Base-by-base conservation (phyloP, 1,140 invertebrate species). In the Drosophila seguyi region DNA sequence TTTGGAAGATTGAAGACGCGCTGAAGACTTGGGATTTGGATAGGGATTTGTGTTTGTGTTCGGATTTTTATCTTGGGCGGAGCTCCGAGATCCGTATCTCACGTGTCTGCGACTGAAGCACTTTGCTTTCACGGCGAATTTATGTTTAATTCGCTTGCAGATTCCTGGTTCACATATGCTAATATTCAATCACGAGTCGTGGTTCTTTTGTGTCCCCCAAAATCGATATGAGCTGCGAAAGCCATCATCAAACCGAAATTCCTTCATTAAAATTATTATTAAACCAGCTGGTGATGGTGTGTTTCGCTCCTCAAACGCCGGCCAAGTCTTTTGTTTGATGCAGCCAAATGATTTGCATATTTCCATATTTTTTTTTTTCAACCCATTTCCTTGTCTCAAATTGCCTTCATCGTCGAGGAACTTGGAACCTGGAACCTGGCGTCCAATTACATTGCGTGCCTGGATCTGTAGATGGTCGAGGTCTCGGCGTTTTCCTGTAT, bases 301-400 rank as follows among this genome's bases (percentile, higher is more conserved):
- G 48, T 13, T 31, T 53, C 13, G 38, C 50, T 67, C 34, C 59
- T 68, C 80, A 61, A 75, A 63, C 44, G 61, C 71, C 65, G 75
- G 66, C 71, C 59, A 82, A 63, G 66, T 73, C 80, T 83, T 88
- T 88, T 80, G 71, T 87, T 80, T 80, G 83, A 80, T 83, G 71
- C 71, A 60, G 58, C 66, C 55, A 79, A 82, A 68, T 80, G 84
- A 88, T 83, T 88, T 83, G 83, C 84, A 87, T 88, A 87, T 87
- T 87, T 88, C 83, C 83, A 87, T 87, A 87, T 87, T 87, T 86
- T 86, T 87, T 87, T 86, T 86, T 87, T 87, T 66, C 13, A 38
- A 45, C 5, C 60, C 34, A 39, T 62, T 69, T 60, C 20, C 62
- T 18, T 57, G 38, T 41, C 67, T 60, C 68, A 81, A 84, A 84